Base-by-base conservation (phyloP, 2,113 vertebrate genomes). In the Sprattus sprattus region DNA sequence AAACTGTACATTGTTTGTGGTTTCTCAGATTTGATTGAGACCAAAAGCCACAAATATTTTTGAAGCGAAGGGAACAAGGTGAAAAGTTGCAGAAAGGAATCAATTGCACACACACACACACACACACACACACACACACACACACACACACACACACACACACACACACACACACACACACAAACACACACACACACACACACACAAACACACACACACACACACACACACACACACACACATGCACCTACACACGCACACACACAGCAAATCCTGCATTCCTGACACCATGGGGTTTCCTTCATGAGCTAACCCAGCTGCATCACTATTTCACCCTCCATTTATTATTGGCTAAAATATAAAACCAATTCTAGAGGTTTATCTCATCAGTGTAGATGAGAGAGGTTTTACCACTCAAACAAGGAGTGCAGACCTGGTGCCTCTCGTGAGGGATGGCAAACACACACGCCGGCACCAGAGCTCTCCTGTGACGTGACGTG, bases 1-100 rank as follows among this genome's bases (percentile, higher is more conserved):
- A 32, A 8, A 71, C 10, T 32, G 11, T 13, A 28, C 64, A 28
- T 71, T 71, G 64, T 71, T 71, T 71, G 64, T 10, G 64, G 64
- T 25, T 71, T 71, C 32, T 6, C 64, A 71, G 25, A 32, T 71
- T 71, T 71, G 25, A 71, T 71, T 28, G 64, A 71, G 25, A 71
- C 64, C 64, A 71, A 71, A 71, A 71, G 11, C 64, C 64, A 71
- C 64, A 71, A 71, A 25, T 32, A 71, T 71, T 71, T 71, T 71
- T 71, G 25, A 71, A 32, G n/a, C n/a, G 15, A 25, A 10, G 64
- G 25, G 64, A 71, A 71, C 64, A 71, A 71, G 64, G 64, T 71
- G 64, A 71, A 71, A 71, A 71, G 25, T 71, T 71, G 64, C 25
- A 1, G 64, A 28, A 32, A 71, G 64, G 60, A 22, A 64, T 64